Evolutionary conservation across 2,888 invertebrate genomes (phyloP).

Genomic region (Isoperla grammatica): DNA sequence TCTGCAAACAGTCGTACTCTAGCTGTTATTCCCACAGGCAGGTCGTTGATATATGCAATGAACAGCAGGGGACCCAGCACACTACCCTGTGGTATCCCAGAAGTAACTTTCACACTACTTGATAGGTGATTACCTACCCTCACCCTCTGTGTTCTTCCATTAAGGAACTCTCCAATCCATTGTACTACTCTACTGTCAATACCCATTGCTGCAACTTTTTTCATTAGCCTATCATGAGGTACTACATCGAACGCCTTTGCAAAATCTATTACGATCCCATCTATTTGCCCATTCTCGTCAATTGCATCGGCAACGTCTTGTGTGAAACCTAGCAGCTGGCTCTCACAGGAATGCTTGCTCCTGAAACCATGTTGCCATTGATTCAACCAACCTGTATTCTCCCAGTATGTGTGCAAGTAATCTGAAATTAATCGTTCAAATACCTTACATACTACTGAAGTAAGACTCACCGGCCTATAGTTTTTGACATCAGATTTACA

Average conservation of each 20-base stretch:
- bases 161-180: neutral
- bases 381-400: neutral
- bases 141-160: neutral
- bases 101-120: neutral
- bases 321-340: neutral
- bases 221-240: neutral
- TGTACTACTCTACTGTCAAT: neutral
- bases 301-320: neutral
- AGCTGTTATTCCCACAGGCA: neutral
- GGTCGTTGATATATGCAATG: conserved; percentile 1
- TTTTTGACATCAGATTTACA: neutral
- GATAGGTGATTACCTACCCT: neutral
- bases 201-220: neutral
- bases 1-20: neutral
- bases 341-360: conserved; percentile 6
- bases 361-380: conserved; percentile 1
- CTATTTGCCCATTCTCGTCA: neutral
- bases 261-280: neutral
- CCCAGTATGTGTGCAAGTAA: neutral
- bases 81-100: conserved; percentile 1
- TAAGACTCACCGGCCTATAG: neutral
- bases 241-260: neutral
- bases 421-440: neutral
- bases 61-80: conserved; percentile 6
- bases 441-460: neutral